Base-by-base conservation (phyloP, 2,888 invertebrate species). In the Caenorhabditis sp. region DNA sequence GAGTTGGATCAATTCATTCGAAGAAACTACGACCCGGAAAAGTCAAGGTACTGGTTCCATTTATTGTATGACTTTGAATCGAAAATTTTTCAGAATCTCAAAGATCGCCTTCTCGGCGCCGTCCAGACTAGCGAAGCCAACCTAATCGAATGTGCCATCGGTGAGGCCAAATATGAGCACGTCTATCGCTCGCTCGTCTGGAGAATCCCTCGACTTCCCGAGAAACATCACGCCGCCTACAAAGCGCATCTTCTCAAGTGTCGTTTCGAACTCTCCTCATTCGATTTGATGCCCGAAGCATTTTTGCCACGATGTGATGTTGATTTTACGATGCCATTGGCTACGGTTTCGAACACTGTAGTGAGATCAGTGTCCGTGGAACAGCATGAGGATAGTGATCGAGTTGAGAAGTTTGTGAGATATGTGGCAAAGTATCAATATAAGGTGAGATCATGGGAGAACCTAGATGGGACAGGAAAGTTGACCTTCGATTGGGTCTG, bases 141-240 rank as follows among this genome's bases (percentile, higher is more conserved):
- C 59, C 90, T 96, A 27, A 95, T 97, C 88, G 96, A 96, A 89
- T 74, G 74, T 12, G 80, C 80, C 3, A 80, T 80, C 21, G 80
- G 80, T 27, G 80, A 80, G 53, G 81, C 81, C 10, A 81, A 81
- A 70, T 81, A 80, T 53, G 80, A 80, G 52, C 80, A 80, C 59
- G 80, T 80, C 88, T 96, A 96, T 90, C 81, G 87, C 78, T 92
- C 97, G 69, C 94, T 99, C 84, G 97, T 99, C 36, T 99, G 99
- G 99, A 91, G 99, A 83, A 97, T 99, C 91, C 93, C 95, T 10
- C 91, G 97, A 63, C 91, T 99, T 85, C 99, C 99, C 65, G 97
- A 97, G 89, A 95, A 97, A 90, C 97, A 97, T 80, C 97, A 99
- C 91, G 97, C 96, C 64, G 97, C 99, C 25, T 99, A 99, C 90